These are phyloP conservation scores for Cheilosia variabilis DNA, from an alignment of 2,888 invertebrate genomes.

Conservation along the genomic window DNA sequence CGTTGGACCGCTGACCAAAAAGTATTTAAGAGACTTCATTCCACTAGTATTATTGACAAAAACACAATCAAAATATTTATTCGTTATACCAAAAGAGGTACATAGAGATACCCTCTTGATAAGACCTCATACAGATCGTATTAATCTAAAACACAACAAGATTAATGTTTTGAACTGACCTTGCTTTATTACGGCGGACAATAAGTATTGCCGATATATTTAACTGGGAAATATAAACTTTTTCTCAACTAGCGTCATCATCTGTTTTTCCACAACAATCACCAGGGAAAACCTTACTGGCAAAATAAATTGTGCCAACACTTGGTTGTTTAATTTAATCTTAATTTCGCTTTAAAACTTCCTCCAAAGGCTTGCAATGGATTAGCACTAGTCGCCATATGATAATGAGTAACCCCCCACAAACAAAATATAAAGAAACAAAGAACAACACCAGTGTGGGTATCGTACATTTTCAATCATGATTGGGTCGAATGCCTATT, in stretches of 20 bases:
- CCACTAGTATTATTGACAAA: too few relatives aligned
- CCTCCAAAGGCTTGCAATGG: background rate
- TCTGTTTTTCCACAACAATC: slow-evolving; percentile 1
- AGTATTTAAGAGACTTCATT: too few relatives aligned
- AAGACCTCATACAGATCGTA: too few relatives aligned
- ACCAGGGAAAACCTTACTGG: background rate
- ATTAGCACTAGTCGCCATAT: slow-evolving; percentile 8
- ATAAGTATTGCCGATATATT: too few relatives aligned
- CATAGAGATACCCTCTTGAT: too few relatives aligned
- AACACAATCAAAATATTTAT: too few relatives aligned
- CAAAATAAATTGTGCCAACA: background rate
- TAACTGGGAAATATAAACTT: background rate
- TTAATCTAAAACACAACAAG: too few relatives aligned
- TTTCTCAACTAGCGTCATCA: background rate
- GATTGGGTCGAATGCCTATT: slow-evolving; percentile 20
- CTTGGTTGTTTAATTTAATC: slow-evolving; percentile 2
- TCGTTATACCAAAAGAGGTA: too few relatives aligned
- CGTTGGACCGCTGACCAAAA: too few relatives aligned
- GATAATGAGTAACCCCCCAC: slow-evolving; percentile 1
- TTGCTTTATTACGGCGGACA: too few relatives aligned
- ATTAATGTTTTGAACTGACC: too few relatives aligned
- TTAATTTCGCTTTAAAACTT: background rate
- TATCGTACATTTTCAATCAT: slow-evolving; percentile 1
- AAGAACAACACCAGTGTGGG: background rate
- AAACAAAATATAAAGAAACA: background rate